Evolutionary conservation across 35 echinoderm and acorn worm genomes (phyloP).

Genomic region (Acanthaster planci): DNA sequence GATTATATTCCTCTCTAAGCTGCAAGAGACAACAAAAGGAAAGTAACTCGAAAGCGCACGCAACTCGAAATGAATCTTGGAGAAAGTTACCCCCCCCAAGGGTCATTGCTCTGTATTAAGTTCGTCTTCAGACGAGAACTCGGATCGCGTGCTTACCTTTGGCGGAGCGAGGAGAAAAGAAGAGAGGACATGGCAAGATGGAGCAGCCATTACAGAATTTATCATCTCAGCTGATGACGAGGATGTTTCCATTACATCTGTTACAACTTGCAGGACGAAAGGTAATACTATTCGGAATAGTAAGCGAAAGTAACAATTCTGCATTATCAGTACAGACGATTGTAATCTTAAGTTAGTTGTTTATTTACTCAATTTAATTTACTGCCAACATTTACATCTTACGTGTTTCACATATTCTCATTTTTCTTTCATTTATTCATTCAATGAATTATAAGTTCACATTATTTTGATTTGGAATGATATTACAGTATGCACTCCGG

Average conservation of each 20-base stretch:
- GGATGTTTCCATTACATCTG: neutral
- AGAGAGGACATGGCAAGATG: constrained; percentile 20
- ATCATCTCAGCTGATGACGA: constrained; percentile 17
- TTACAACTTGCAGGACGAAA: constrained; percentile 5
- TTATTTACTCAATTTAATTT: too few species aligned
- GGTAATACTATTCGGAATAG: neutral
- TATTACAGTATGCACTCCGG: too few species aligned
- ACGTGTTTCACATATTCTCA: too few species aligned
- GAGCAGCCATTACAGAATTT: constrained; percentile 20
- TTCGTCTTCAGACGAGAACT: constrained; percentile 8
- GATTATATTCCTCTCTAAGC: too few species aligned
- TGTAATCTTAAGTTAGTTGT: too few species aligned
- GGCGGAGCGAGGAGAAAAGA: constrained; percentile 22
- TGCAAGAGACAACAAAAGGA: constrained; percentile 44
- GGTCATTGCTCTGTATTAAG: neutral
- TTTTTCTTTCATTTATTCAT: too few species aligned
- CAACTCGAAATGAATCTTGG: constrained; percentile 27
- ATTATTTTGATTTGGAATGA: too few species aligned
- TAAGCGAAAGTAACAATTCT: neutral
- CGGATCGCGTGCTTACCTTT: neutral
- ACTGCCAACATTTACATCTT: too few species aligned
- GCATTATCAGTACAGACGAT: neutral
- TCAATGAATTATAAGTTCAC: too few species aligned
- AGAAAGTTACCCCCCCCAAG: constrained; percentile 22
- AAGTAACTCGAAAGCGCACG: constrained; percentile 27